A percentile compares a stretch with the other conserved stretches of the same genome.
Conservation (phyloP, 2,888 invertebrate species). For the Yponomeuta sedellus region DNA sequence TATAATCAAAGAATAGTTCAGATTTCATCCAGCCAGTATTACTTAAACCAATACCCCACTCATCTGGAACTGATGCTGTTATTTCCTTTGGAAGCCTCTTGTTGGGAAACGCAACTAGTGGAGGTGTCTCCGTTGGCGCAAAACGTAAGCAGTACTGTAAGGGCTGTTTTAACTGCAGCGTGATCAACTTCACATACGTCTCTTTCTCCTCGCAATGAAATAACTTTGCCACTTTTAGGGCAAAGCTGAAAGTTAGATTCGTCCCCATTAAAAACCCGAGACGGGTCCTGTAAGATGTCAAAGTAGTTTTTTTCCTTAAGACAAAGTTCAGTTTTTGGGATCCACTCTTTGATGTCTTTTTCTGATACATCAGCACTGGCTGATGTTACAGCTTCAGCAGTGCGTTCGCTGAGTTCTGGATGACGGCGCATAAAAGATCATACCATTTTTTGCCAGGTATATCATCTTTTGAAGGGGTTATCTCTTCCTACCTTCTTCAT, state of each 20-base stretch:
- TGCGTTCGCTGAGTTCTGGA: constrained; percentile 23
- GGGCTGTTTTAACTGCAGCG: constrained; percentile 31
- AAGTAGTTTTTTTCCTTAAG: constrained; percentile 24
- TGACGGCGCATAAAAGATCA: constrained; percentile 26
- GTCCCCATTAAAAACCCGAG: constrained; percentile 36
- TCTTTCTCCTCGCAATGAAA: constrained; percentile 18
- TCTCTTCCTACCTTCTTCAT: no score
- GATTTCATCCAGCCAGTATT: no score
- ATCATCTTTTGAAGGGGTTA: no score
- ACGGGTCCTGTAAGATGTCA: constrained; percentile 32
- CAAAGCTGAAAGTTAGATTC: constrained; percentile 38
- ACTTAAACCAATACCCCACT: no score
- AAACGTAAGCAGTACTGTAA: constrained; percentile 42
- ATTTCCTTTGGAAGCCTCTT: no score
- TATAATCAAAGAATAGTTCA: no score
- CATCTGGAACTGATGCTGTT: no score
- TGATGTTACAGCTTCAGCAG: constrained; percentile 11
- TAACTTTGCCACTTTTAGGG: neutral
- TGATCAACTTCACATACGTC: constrained; percentile 35
- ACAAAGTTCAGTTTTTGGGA: neutral
- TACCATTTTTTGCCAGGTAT: constrained; percentile 24
- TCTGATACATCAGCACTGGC: constrained; percentile 5
- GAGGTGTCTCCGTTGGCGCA: constrained; percentile 28
- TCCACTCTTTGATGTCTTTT: constrained; percentile 12
- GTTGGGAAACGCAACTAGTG: no score